Evolutionary conservation across 2,888 invertebrate genomes (phyloP), one percentile per base, ranked within the genome.

Genomic region (Leptopilina myrica): DNA sequence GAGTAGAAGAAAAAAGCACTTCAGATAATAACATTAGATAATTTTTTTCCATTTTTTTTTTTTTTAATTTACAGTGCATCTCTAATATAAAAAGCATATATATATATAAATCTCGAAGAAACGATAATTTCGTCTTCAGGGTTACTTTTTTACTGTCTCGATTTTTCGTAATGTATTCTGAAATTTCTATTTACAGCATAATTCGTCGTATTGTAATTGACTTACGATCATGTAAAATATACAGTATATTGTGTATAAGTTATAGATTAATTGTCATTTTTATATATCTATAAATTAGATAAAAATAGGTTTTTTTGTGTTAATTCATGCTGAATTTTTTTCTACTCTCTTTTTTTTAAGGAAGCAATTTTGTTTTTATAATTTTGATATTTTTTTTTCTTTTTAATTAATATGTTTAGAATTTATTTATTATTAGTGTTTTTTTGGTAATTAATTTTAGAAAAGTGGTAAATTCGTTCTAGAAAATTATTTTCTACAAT

Each of bases 171-270:
- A 59, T 82, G 82, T 79, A 82, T 83, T 80, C 81, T 80, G 80
- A 81, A 84, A 81, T 83, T 81, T 82, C 77, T 82, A 83, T 80
- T 79, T 82, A 81, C 81, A 82, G 82, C 83, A 82, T 79, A 84
- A 85, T 82, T 82, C 82, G 79, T 84, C 78, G 75, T 81, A 82
- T 81, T 85, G 84, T 85, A 85, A 83, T 82, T 80, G 79, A 85
- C 81, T 84, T 81, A 81, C 80, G 82, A 83, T 82, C 79, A 78
- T 85, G 84, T 83, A 84, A 82, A 85, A 85, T 85, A 85, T 83
- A 81, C 81, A 76, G 46, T 81, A 81, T 81, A 82, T 81, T 82
- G 79, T 73, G 73, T 73, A 73, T 59, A 73, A 53, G 73, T 56
- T 33, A 56, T n/a, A 56, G 73, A 73, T 56, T 73, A 53, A 69